These are phyloP conservation scores for Nyctibius bracteatus DNA, from an alignment of 2,113 vertebrate genomes.

Conservation along the genomic window DNA sequence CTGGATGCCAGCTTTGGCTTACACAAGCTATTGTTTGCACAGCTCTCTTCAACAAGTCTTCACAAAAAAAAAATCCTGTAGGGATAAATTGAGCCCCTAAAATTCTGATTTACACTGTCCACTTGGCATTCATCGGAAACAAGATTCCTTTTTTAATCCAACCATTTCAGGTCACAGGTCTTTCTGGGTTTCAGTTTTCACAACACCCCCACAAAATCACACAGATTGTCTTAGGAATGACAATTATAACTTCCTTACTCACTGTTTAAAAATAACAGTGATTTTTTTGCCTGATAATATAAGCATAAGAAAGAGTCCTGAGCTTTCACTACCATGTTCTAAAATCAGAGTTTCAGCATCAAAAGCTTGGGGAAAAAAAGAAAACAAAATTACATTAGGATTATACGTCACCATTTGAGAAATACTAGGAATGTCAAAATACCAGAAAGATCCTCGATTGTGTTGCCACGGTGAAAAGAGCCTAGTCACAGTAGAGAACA, in stretches of 20 bases:
- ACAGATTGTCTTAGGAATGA: slow-evolving; percentile 5
- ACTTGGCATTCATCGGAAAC: background rate
- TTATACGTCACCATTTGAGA: background rate
- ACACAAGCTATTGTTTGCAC: slow-evolving; percentile 68
- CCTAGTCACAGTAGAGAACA: background rate
- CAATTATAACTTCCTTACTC: background rate
- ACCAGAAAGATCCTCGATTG: background rate
- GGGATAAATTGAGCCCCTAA: background rate
- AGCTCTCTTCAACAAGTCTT: slow-evolving; percentile 70
- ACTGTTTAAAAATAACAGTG: slow-evolving; percentile 23
- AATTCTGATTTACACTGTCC: background rate
- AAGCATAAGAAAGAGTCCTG: background rate
- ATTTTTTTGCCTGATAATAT: background rate
- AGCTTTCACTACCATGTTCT: background rate
- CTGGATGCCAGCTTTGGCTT: slow-evolving; percentile 71
- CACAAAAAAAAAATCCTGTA: background rate
- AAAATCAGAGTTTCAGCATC: background rate
- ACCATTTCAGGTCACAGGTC: background rate
- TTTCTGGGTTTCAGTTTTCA: background rate
- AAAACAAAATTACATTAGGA: background rate
- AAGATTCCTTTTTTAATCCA: background rate
- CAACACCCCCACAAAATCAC: slow-evolving; percentile 2
- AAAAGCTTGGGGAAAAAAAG: background rate
- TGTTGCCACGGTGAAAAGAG: background rate
- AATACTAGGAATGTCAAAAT: background rate